Conservation (phyloP, 2,113 vertebrate genomes). For the Gila orcuttii region DNA sequence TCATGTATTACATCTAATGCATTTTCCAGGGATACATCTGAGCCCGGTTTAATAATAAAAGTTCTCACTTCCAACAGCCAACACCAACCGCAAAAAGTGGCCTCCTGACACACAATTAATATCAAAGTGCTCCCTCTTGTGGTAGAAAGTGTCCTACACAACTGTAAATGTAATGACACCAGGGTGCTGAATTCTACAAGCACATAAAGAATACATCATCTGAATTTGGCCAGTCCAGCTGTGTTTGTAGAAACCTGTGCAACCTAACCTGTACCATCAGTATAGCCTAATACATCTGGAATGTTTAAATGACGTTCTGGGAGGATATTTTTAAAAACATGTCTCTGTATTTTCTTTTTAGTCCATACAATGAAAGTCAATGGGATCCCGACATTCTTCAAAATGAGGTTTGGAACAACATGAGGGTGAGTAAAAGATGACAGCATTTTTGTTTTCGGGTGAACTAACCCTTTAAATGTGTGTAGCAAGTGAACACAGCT, state of each 20-base stretch:
- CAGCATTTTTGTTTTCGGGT: not conserved
- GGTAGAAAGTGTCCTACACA: not conserved
- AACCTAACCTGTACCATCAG: not conserved
- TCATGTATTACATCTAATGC: not conserved
- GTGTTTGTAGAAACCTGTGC: not conserved
- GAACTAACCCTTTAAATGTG: not conserved
- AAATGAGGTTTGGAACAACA: not conserved
- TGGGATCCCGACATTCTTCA: not conserved
- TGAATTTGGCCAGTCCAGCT: not conserved
- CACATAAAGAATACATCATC: not conserved
- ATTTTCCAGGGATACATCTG: conserved; percentile 18
- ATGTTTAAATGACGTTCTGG: not conserved
- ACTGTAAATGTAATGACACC: not conserved
- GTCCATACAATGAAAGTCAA: not conserved
- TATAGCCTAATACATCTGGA: not conserved
- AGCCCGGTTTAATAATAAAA: not conserved
- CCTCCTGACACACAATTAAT: not conserved
- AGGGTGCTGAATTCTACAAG: not conserved
- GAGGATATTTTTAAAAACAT: no score
- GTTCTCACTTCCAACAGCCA: conserved; percentile 15
- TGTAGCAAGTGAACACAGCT: not conserved
- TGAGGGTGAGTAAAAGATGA: not conserved
- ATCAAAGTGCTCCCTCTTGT: conserved; percentile 41
- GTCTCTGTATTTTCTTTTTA: no score
- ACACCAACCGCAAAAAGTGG: not conserved